phyloP scores from a whole-genome alignment of 2,888 invertebrate species.

The Fragum fragum region DNA sequence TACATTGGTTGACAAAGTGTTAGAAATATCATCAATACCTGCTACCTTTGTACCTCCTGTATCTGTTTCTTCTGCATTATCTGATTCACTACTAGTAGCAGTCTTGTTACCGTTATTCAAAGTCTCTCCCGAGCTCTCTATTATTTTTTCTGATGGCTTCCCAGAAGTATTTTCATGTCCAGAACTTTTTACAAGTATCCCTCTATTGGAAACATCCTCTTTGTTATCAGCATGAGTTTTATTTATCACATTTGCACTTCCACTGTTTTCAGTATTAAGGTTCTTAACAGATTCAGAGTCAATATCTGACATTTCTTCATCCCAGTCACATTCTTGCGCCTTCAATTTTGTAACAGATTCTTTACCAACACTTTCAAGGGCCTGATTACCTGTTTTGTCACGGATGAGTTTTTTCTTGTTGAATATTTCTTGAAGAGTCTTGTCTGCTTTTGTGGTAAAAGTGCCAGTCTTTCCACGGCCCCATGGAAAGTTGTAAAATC shows the following conservation, averaged over 20 bases:
- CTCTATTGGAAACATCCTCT: too few species aligned
- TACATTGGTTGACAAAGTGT: too few species aligned
- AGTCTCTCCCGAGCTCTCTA: too few species aligned
- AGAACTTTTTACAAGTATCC: too few species aligned
- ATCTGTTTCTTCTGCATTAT: too few species aligned
- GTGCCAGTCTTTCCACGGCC: conserved; percentile 60
- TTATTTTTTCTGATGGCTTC: too few species aligned
- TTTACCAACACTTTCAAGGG: neutral
- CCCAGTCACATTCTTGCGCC: conserved; percentile 18
- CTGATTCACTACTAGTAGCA: too few species aligned
- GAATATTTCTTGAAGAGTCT: conserved; percentile 32
- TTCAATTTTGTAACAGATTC: neutral
- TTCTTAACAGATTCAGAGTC: too few species aligned
- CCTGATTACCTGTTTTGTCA: neutral
- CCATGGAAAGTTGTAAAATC: conserved; percentile 64
- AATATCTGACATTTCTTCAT: conserved; percentile 4
- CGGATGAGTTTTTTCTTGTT: neutral
- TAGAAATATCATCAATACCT: too few species aligned
- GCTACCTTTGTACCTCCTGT: too few species aligned
- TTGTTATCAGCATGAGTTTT: neutral
- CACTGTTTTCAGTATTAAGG: neutral
- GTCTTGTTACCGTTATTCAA: too few species aligned
- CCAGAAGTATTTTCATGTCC: too few species aligned
- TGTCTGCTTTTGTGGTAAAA: conserved; percentile 43
- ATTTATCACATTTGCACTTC: neutral